Evolutionary conservation across 1,140 invertebrate genomes (phyloP).

Genomic region (Drosophila azteca): DNA sequence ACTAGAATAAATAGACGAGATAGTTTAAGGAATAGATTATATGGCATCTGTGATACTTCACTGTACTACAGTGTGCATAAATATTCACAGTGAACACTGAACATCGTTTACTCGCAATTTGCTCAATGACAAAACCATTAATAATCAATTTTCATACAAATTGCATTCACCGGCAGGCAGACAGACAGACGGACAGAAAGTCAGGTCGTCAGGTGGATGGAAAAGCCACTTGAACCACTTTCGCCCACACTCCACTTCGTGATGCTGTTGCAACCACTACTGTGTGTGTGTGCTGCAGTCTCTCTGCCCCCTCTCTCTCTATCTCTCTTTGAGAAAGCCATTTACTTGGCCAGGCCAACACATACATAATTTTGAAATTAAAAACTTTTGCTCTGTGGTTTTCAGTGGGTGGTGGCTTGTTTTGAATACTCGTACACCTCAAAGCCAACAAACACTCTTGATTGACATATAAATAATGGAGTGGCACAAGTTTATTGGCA

Average conservation of each 20-base stretch:
- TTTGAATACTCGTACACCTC: conserved; percentile 21
- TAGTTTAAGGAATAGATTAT: too few species aligned
- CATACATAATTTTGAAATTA: conserved; percentile 54
- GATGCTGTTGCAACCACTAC: conserved; percentile 45
- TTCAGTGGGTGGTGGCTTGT: conserved; percentile 7
- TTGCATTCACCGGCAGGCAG: conserved; percentile 37
- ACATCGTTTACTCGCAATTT: conserved; percentile 35
- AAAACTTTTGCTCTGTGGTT: conserved; percentile 42
- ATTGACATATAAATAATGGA: conserved; percentile 37
- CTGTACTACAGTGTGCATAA: too few species aligned
- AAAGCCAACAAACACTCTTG: conserved; percentile 14
- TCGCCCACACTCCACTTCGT: conserved; percentile 36
- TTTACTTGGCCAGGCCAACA: conserved; percentile 48
- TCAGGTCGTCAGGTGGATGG: background rate
- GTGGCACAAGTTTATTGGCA: background rate
- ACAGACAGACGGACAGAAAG: background rate
- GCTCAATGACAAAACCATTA: conserved; percentile 48
- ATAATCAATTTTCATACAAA: conserved; percentile 48
- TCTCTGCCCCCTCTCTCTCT: background rate
- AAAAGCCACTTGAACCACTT: conserved; percentile 47
- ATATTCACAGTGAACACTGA: too few species aligned
- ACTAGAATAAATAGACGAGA: too few species aligned
- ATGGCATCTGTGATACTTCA: too few species aligned
- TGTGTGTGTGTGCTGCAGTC: too few species aligned
- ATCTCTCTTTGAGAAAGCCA: conserved; percentile 39